Conservation (phyloP, 2,113 vertebrate genomes). For the Takifugu bimaculatus region DNA sequence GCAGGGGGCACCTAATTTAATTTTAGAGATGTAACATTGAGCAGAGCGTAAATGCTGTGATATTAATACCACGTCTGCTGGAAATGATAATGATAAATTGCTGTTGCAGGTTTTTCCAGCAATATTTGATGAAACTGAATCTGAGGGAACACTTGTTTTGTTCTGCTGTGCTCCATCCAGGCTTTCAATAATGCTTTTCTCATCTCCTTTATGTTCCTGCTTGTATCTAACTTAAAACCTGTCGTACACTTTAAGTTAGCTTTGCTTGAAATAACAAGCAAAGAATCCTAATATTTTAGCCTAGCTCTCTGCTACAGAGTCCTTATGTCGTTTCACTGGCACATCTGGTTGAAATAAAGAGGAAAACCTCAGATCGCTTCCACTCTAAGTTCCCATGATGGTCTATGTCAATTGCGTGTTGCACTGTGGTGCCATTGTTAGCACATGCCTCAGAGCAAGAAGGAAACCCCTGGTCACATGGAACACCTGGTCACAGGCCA, state of each 20-base stretch:
- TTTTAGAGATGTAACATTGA: conserved; percentile 56
- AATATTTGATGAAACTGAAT: conserved; percentile 37
- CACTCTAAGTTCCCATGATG: too few species aligned
- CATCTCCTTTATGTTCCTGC: conserved; percentile 1
- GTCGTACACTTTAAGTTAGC: conserved; percentile 9
- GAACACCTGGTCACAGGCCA: too few species aligned
- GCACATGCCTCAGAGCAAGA: too few species aligned
- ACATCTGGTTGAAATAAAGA: too few species aligned
- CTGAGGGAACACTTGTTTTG: conserved; percentile 8
- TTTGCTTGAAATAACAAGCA: too few species aligned
- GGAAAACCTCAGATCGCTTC: too few species aligned
- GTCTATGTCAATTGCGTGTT: too few species aligned
- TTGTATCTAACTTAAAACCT: neutral
- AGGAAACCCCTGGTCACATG: too few species aligned
- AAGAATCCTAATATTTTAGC: too few species aligned
- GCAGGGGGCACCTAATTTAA: conserved; percentile 61
- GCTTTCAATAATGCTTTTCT: conserved; percentile 19
- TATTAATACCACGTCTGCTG: conserved; percentile 56
- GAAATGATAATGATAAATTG: conserved; percentile 59
- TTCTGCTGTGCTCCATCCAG: conserved; percentile 12
- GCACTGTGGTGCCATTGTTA: too few species aligned
- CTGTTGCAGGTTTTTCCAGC: conserved; percentile 35
- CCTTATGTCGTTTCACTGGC: too few species aligned
- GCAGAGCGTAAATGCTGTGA: conserved; percentile 42
- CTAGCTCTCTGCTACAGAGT: too few species aligned